Conservation (phyloP, 2,113 vertebrate species). For the Rana temporaria region DNA sequence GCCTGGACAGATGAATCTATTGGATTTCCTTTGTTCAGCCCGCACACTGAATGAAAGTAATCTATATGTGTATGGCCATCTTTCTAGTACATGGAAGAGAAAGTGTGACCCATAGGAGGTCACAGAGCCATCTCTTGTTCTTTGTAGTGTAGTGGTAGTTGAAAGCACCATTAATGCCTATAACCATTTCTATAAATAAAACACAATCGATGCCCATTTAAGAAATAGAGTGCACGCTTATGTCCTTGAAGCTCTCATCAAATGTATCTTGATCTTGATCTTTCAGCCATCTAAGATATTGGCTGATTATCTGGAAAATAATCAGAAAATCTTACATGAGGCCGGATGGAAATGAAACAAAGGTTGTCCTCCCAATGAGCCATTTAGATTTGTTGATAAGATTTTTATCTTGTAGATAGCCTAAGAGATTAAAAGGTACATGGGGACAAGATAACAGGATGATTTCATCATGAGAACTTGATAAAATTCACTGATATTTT, state of each 20-base stretch:
- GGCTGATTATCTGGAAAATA: neutral
- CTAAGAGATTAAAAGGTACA: neutral
- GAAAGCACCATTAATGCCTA: no score
- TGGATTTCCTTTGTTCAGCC: no score
- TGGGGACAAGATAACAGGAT: slow-evolving; percentile 20
- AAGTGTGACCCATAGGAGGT: no score
- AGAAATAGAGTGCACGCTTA: no score
- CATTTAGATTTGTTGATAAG: slow-evolving; percentile 29
- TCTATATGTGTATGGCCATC: no score
- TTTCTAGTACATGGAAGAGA: no score
- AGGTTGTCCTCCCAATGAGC: slow-evolving; percentile 17
- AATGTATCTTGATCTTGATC: slow-evolving; percentile 29
- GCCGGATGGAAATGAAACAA: neutral
- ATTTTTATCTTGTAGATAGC: neutral
- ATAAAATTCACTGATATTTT: slow-evolving; percentile 12
- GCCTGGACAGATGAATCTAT: no score
- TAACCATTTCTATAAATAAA: no score
- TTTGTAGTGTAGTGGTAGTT: no score
- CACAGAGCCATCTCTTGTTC: no score
- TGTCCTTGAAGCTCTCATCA: slow-evolving; percentile 6
- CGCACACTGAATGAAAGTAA: no score
- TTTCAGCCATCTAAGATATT: neutral
- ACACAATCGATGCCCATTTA: no score
- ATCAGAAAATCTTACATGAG: neutral
- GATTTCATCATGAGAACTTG: slow-evolving; percentile 3